Evolutionary conservation across 2,888 invertebrate genomes (phyloP).

Genomic region (Idaea aversata): DNA sequence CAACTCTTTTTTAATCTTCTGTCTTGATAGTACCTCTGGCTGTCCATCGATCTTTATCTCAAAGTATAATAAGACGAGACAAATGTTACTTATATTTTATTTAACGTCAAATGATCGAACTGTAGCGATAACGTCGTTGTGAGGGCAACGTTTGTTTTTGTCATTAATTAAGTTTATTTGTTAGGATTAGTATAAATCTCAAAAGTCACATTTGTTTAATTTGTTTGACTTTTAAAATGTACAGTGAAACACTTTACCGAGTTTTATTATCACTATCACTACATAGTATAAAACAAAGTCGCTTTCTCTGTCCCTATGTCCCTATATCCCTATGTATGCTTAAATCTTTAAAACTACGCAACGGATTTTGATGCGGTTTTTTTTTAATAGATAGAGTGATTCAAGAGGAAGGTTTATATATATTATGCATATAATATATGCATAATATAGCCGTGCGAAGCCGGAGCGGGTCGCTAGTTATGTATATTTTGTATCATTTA

Average conservation of each 20-base stretch:
- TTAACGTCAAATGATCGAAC: conserved; percentile 76
- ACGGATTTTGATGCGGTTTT: too few relatives aligned
- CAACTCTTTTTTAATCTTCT: conserved; percentile 68
- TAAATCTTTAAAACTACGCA: too few relatives aligned
- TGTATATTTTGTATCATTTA: too few relatives aligned
- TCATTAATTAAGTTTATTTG: conserved; percentile 66
- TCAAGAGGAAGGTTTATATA: too few relatives aligned
- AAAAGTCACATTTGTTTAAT: conserved; percentile 4
- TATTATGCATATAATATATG: too few relatives aligned
- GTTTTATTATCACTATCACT: neutral
- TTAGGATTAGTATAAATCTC: conserved; percentile 39
- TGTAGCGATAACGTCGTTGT: conserved; percentile 61
- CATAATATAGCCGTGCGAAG: too few relatives aligned
- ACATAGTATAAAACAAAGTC: too few relatives aligned
- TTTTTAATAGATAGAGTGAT: too few relatives aligned
- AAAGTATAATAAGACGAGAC: conserved; percentile 76
- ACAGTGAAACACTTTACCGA: neutral
- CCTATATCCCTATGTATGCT: too few relatives aligned
- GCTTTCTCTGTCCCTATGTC: too few relatives aligned
- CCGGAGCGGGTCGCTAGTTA: too few relatives aligned
- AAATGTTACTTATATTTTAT: conserved; percentile 79
- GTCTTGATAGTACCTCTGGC: conserved; percentile 73
- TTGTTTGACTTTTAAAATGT: neutral
- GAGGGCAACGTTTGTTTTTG: conserved; percentile 69
- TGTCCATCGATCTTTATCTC: conserved; percentile 77